A percentile compares a stretch with the other conserved stretches of the same genome.
phyloP scores from a whole-genome alignment of 2,888 invertebrate species.

The Epinotia demarniana region DNA sequence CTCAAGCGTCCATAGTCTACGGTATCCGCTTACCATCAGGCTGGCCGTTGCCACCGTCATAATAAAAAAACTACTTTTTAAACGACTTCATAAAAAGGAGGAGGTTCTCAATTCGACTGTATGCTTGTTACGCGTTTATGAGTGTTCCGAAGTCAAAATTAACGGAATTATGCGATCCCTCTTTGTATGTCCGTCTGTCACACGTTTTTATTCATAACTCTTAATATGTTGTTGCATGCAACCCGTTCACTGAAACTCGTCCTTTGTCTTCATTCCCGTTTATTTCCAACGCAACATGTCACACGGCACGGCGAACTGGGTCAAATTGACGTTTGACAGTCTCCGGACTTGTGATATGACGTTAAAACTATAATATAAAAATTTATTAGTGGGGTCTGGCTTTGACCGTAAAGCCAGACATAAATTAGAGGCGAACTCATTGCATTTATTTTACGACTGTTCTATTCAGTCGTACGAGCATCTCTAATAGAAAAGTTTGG shows the following conservation, averaged over 20 bases:
- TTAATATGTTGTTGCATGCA: background rate
- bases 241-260: background rate
- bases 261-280: slow-evolving; percentile 7
- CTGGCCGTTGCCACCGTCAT: no score
- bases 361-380: slow-evolving; percentile 16
- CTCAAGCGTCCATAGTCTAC: no score
- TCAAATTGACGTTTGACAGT: slow-evolving; percentile 22
- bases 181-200: no score
- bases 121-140: no score
- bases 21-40: no score
- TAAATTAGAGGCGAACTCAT: background rate
- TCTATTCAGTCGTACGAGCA: background rate
- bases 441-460: background rate
- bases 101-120: no score
- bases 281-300: slow-evolving; percentile 11
- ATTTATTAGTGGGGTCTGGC: slow-evolving; percentile 11
- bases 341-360: slow-evolving; percentile 6
- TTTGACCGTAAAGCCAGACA: background rate
- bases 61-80: no score
- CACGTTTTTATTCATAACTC: background rate
- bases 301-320: background rate
- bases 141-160: no score
- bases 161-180: no score
- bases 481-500: no score
- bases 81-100: no score